Conservation (phyloP, 2,113 vertebrate species). For the Cnemophilus loriae region DNA sequence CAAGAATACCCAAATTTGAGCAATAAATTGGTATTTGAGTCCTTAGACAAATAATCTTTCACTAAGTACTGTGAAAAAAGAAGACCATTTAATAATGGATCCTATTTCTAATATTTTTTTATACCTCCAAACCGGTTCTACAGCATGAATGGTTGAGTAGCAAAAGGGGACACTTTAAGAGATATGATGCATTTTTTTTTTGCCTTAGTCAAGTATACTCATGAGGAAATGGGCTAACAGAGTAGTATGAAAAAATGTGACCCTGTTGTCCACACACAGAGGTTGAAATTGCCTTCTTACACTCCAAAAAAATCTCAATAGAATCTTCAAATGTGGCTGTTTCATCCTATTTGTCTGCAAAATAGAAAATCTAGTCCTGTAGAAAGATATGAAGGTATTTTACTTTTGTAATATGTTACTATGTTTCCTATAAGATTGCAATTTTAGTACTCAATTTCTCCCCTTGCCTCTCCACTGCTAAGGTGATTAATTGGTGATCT, state of each 20-base stretch:
- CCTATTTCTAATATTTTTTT: neutral
- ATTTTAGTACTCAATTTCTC: neutral
- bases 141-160: neutral
- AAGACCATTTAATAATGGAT: neutral
- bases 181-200: neutral
- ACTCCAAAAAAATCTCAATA: neutral
- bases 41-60: neutral
- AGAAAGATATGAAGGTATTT: neutral
- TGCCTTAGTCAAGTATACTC: neutral
- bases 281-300: neutral
- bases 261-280: neutral
- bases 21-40: neutral
- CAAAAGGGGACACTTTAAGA: neutral
- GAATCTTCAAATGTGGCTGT: neutral
- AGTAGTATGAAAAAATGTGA: neutral
- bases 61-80: neutral
- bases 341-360: neutral
- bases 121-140: neutral
- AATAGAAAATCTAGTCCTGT: neutral
- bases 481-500: neutral
- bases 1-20: neutral
- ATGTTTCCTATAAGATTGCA: neutral
- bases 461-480: fast-evolving
- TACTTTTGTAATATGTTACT: neutral
- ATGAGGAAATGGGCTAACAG: neutral